A percentile compares a stretch with the other conserved stretches of the same genome.
These are phyloP conservation scores for Deroptyus accipitrinus DNA, from an alignment of 2,113 vertebrate species.

Conservation along the genomic window DNA sequence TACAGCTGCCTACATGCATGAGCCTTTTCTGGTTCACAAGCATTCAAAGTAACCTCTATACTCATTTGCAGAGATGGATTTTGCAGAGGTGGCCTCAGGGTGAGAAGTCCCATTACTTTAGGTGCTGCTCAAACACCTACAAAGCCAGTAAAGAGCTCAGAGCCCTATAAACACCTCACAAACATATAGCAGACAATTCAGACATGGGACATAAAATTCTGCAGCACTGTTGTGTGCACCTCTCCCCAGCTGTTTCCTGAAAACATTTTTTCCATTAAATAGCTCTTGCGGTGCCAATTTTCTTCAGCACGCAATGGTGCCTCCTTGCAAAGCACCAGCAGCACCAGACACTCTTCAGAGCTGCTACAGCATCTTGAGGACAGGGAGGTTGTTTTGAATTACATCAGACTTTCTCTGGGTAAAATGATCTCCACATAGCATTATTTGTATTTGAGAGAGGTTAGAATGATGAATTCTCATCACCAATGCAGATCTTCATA, in stretches of 20 bases:
- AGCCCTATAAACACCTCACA: not conserved
- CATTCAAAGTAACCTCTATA: not conserved
- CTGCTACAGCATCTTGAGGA: not conserved
- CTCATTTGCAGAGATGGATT: not conserved
- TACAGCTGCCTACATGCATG: not conserved
- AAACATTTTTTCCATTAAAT: conserved; percentile 3
- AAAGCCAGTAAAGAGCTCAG: not conserved
- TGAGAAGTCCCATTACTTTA: not conserved
- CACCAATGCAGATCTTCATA: not conserved
- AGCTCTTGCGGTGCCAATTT: not conserved
- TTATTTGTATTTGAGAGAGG: not conserved
- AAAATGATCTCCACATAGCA: not conserved
- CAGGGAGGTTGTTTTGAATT: not conserved
- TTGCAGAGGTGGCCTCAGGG: not conserved
- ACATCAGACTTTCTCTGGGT: not conserved
- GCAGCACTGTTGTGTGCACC: not conserved
- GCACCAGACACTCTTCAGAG: not conserved
- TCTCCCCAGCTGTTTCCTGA: conserved; percentile 6
- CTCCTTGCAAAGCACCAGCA: not conserved
- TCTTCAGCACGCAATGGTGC: not conserved
- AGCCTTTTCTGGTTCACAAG: not conserved
- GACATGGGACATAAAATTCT: not conserved
- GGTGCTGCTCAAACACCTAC: not conserved
- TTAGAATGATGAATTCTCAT: conserved; percentile 18
- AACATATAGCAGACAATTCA: not conserved